Evolutionary conservation across 2,797 vertebrate genomes (phyloP), one percentile per base, ranked within the genome.

Genomic region (Pangasius mekongensis): DNA sequence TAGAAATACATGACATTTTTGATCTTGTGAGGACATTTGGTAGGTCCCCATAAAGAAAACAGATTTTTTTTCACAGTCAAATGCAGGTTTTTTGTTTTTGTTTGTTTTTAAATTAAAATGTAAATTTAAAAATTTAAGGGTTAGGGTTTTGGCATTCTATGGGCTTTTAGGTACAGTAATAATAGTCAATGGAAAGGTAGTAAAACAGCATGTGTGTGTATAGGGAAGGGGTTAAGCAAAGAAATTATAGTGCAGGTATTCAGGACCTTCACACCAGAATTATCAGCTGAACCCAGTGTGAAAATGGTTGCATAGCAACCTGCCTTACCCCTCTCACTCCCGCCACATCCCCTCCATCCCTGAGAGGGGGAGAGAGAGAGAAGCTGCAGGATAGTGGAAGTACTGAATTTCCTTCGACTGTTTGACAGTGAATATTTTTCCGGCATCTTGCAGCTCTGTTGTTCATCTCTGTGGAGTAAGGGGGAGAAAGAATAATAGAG

Each of bases 241-340:
- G 9, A 87, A 47, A 49, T 60, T 39, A 67, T 30, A 10, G 47
- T 62, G 43, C 84, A 86, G 88, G 88, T 83, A 82, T 86, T 86
- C 84, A 88, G 14, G 83, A 56, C 69, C 69, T 88, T 88, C 43
- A 81, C 58, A 73, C 85, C 47, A 74, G 88, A 76, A 91, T 89
- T 56, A 89, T 94, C 94, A 93, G 92, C 92, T 92, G 39, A 77
- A 86, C 49, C 93, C 92, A 91, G 93, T 88, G 67, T 54, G 84
- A 89, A 95, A 94, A 91, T 83, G 91, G 95, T 95, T 95, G 95
- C 95, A 87, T 94, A 94, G 95, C 94, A 95, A 95, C 95, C 87
- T 69, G 86, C 87, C 86, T 66, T 78, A 56, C 73, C 85, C 39
- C 76, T 30, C 80, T 76, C 49, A 30, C 64, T 69, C 84, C 82